These are phyloP conservation scores for Cerastis rubricosa DNA, from an alignment of 2,888 invertebrate species.

Conservation along the genomic window DNA sequence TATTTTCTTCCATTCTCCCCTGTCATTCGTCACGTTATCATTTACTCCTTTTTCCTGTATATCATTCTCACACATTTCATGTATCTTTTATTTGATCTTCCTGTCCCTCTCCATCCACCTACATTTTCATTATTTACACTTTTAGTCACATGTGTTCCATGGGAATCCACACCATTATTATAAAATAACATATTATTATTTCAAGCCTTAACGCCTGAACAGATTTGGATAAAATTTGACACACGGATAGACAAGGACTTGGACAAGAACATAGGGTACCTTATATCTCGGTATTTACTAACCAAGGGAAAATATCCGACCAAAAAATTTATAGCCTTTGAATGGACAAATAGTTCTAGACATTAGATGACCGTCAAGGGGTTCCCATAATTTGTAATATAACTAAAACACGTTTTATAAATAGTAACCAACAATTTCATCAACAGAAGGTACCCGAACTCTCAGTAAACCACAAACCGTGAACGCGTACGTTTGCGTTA, in stretches of 20 bases:
- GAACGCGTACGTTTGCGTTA: conserved; percentile 55
- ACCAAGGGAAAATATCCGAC: not conserved
- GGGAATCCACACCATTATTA: too few species aligned
- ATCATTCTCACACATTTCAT: too few species aligned
- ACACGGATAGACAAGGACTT: not conserved
- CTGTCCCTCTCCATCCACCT: too few species aligned
- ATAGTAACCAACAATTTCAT: not conserved
- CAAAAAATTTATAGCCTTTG: not conserved
- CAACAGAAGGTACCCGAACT: conserved; percentile 29
- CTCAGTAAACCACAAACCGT: conserved; percentile 36
- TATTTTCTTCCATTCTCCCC: too few species aligned
- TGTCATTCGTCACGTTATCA: too few species aligned
- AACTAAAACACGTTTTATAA: not conserved
- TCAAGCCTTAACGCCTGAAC: not conserved
- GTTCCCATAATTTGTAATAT: not conserved
- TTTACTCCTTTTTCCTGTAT: too few species aligned
- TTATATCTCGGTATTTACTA: not conserved
- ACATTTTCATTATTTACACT: too few species aligned
- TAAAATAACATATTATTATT: not conserved
- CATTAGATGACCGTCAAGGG: not conserved
- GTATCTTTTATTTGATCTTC: too few species aligned
- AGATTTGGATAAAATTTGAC: not conserved
- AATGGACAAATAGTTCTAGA: not conserved
- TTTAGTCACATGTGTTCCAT: too few species aligned
- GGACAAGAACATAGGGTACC: not conserved